Percentiles rank a stretch among this genome's conserved stretches.
Conservation (phyloP, 1,140 invertebrate species). For the Drosophila pectinifera region DNA sequence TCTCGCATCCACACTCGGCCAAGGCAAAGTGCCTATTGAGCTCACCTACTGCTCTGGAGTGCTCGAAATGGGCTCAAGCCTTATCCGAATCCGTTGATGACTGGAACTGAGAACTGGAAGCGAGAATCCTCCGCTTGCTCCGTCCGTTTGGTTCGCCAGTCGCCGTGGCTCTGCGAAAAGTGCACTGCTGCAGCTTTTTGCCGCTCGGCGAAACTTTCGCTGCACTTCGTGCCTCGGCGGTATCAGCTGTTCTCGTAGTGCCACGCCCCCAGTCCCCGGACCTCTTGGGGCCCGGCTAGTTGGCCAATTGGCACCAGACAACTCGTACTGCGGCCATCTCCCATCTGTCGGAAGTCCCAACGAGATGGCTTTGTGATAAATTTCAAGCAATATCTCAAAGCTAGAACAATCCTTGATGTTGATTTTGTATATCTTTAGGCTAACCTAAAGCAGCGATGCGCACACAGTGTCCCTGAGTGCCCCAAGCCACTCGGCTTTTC, state of each 20-base stretch:
- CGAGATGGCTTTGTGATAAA: background rate
- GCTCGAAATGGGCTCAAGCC: conserved; percentile 1
- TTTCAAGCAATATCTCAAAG: background rate
- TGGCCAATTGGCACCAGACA: conserved; percentile 23
- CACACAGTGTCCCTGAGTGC: no score
- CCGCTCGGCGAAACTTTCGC: conserved; percentile 33
- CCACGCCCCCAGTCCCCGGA: conserved; percentile 1
- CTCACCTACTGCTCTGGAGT: conserved; percentile 57
- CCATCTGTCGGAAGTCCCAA: background rate
- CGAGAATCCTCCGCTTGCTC: conserved; percentile 31
- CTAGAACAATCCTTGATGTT: background rate
- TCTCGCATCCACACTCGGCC: conserved; percentile 38
- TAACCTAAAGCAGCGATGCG: background rate
- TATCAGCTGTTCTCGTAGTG: conserved; percentile 32
- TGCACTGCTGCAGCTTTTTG: conserved; percentile 69
- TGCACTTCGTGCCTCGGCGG: conserved; percentile 41
- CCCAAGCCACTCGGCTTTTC: background rate
- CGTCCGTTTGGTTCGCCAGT: conserved; percentile 55
- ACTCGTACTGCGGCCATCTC: conserved; percentile 6
- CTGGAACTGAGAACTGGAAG: conserved; percentile 61
- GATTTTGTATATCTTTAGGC: background rate
- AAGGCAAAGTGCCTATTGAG: conserved; percentile 54
- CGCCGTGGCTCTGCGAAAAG: conserved; percentile 65
- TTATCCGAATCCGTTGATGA: conserved; percentile 1
- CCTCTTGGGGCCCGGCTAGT: conserved; percentile 22